Base-by-base conservation (phyloP, 2,888 invertebrate genomes). In the Pachymerium ferrugineum region DNA sequence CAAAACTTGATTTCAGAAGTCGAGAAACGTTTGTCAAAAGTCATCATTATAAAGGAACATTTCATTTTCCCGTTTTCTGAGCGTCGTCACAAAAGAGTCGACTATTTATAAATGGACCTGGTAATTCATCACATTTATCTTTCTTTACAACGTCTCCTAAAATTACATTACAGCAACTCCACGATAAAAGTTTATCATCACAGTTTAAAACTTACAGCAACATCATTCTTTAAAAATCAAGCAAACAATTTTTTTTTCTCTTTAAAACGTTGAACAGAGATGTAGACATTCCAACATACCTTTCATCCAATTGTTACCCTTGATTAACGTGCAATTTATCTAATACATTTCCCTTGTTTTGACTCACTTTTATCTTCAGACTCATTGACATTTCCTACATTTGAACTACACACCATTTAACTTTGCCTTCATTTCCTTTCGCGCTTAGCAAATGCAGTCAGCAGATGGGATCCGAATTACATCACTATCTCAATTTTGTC, bases 351-450 rank as follows among this genome's bases (percentile, higher is more conserved):
- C 62, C 62, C 62, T 62, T 62, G 62, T 62, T 62, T 62, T 28
- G n/a, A 14, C 3, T n/a, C 28, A 25, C 0, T 62, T 62, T 62
- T 25, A 62, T 62, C 62, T 22, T 14, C 8, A 62, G 25, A 62
- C 62, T 62, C 62, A 22, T 62, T 62, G 62, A 62, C 62, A 62
- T 62, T 62, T 62, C 62, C 62, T 62, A 62, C 62, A 62, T 62
- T 62, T 28, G n/a, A 62, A 62, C 22, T 62, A 62, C 62, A 62
- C 22, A 62, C 28, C 62, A 62, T 62, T 62, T 62, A 62, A 62
- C 62, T 25, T 62, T 28, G 25, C 10, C 62, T 62, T 62, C 62
- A 62, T 62, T 62, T 62, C 62, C 62, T 62, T 62, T 62, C 22
- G n/a, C 62, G 14, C 62, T 28, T 62, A 12, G 1, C 62, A 62